Percentiles rank a stretch among this genome's conserved stretches.
phyloP scores from a whole-genome alignment of 2,797 vertebrate species.

The Falco concolor region DNA sequence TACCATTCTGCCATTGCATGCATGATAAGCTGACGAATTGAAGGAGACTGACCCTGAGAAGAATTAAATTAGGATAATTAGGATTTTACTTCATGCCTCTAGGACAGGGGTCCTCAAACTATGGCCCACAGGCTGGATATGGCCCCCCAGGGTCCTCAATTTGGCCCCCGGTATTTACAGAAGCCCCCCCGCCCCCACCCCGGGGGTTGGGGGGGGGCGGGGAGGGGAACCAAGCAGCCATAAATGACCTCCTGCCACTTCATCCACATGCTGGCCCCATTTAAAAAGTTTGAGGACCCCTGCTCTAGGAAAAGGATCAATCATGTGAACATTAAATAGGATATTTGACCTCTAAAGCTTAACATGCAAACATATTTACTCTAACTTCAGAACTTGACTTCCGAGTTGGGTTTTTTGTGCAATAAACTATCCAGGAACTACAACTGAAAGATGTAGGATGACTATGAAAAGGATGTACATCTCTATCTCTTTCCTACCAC shows the following conservation, averaged over 20 bases:
- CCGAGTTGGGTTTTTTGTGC: neutral
- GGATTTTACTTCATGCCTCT: neutral
- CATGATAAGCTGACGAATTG: slow-evolving; percentile 99
- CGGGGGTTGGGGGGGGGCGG: too few species aligned
- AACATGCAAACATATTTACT: neutral
- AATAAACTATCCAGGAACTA: neutral
- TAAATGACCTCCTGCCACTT: too few species aligned
- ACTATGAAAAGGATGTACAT: neutral
- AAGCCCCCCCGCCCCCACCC: too few species aligned
- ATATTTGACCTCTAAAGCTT: neutral
- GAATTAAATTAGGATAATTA: neutral
- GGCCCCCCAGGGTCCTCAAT: too few species aligned
- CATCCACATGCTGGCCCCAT: too few species aligned
- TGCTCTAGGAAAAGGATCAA: neutral
- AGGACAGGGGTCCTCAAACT: neutral
- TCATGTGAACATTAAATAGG: neutral
- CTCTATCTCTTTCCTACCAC: neutral
- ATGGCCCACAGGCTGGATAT: too few species aligned
- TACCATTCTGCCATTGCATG: slow-evolving; percentile 99
- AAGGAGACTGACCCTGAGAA: slow-evolving; percentile 93
- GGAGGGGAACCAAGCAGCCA: too few species aligned
- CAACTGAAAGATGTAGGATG: neutral
- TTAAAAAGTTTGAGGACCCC: too few species aligned
- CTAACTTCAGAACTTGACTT: neutral
- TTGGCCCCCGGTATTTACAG: too few species aligned